Conservation (phyloP, 30 jellyfish, hydroid and myxozoan species). For the Aurelia sp. region DNA sequence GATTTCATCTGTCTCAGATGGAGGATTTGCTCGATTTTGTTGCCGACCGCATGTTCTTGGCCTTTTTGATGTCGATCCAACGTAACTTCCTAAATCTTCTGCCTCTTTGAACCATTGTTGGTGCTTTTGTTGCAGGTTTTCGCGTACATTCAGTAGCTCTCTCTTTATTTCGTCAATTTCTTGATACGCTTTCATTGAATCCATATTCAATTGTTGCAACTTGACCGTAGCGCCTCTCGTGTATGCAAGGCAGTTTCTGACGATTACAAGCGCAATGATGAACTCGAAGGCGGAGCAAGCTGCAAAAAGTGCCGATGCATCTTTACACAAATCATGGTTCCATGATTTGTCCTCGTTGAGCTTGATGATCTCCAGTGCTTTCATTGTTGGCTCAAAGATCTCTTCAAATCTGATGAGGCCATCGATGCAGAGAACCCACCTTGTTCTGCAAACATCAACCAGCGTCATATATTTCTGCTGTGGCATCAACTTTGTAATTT, state of each 20-base stretch:
- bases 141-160: not conserved
- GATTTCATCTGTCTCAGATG: not conserved
- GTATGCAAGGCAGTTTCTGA: not conserved
- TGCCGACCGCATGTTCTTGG: conserved; percentile 1
- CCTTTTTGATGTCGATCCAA: not conserved
- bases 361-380: not conserved
- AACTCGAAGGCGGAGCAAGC: conserved; percentile 1
- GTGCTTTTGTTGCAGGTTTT: not conserved
- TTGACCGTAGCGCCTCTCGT: not conserved
- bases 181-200: not conserved
- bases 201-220: not conserved
- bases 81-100: not conserved
- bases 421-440: not conserved
- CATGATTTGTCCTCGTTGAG: not conserved
- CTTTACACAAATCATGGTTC: not conserved
- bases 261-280: not conserved
- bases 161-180: not conserved
- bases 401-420: not conserved
- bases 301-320: not conserved
- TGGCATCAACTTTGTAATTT: not conserved
- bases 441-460: not conserved
- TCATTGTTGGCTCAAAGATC: not conserved
- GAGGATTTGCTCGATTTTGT: not conserved
- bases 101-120: not conserved
- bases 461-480: not conserved